A percentile compares a stretch with the other conserved stretches of the same genome.
phyloP scores from a whole-genome alignment of 1,140 invertebrate genomes.

The Drosophila bipectinata region DNA sequence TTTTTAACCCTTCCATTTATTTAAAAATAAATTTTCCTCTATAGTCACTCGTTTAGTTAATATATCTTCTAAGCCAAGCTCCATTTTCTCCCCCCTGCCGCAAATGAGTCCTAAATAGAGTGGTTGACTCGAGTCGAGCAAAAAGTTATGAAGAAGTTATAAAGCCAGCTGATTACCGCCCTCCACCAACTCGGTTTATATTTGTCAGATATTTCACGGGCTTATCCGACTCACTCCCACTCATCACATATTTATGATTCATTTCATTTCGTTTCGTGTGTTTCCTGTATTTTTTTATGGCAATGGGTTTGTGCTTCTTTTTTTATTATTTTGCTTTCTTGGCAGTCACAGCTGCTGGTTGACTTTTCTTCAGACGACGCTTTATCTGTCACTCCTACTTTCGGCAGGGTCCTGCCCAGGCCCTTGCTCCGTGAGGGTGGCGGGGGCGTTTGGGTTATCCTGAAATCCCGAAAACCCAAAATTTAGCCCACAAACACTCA shows the following conservation, averaged over 20 bases:
- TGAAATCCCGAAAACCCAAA: slow-evolving; percentile 25
- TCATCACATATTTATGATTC: slow-evolving; percentile 60
- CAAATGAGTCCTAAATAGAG: slow-evolving; percentile 20
- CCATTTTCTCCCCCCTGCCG: not conserved
- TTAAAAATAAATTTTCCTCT: too few species aligned
- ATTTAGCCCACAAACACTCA: not conserved
- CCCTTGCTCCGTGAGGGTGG: not conserved
- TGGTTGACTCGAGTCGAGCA: slow-evolving; percentile 5
- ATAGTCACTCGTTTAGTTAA: too few species aligned
- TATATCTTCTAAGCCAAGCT: too few species aligned
- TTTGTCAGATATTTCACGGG: slow-evolving; percentile 2
- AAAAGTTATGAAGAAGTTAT: slow-evolving; percentile 30
- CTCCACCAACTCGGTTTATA: not conserved
- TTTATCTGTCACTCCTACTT: not conserved
- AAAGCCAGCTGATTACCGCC: slow-evolving; percentile 16
- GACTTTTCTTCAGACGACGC: slow-evolving; percentile 10
- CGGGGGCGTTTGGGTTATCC: not conserved
- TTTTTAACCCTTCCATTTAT: too few species aligned
- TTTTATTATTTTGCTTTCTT: slow-evolving; percentile 17
- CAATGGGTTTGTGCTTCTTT: slow-evolving; percentile 37
- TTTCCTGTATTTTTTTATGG: slow-evolving; percentile 40
- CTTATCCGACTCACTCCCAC: not conserved
- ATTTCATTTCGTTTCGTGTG: slow-evolving; percentile 41
- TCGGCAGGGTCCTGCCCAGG: too few species aligned
- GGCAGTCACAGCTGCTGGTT: slow-evolving; percentile 40